Conservation (phyloP, 2,797 vertebrate genomes). For the Pipistrellus pipistrellus region DNA sequence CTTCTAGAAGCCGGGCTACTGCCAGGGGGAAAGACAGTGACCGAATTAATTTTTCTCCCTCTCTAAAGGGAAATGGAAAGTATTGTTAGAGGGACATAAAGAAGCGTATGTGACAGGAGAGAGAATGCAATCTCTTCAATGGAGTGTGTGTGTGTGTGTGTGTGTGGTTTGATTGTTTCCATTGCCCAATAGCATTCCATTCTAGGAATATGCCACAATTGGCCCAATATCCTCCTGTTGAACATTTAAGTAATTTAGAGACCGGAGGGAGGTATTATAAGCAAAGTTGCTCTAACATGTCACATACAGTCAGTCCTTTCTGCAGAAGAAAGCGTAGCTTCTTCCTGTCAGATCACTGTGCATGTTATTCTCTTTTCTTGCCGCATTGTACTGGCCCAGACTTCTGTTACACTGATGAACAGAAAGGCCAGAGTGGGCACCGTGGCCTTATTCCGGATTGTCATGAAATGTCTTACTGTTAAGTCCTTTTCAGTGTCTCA, state of each 20-base stretch:
- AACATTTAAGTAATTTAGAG: background rate
- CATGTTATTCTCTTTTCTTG: background rate
- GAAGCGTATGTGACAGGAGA: background rate
- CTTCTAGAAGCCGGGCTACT: slow-evolving; percentile 41
- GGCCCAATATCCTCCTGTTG: background rate
- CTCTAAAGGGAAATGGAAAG: slow-evolving; percentile 65
- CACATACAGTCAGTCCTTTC: background rate
- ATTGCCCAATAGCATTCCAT: background rate
- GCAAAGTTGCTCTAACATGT: background rate
- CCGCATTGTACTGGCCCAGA: background rate
- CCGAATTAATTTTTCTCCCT: background rate
- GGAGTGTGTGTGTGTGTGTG: background rate
- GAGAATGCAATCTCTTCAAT: background rate
- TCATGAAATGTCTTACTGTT: background rate
- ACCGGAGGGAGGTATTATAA: background rate
- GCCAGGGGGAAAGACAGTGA: slow-evolving; percentile 53
- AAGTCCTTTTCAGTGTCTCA: background rate
- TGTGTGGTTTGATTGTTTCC: background rate
- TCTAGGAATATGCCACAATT: background rate
- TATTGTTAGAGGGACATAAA: slow-evolving; percentile 42
- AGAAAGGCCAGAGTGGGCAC: background rate
- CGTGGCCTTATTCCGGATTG: background rate
- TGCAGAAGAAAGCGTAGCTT: background rate
- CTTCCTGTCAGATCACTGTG: background rate
- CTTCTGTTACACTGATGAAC: no score